Evolutionary conservation across 2,113 vertebrate genomes (phyloP).

Genomic region (Phycodurus eques): DNA sequence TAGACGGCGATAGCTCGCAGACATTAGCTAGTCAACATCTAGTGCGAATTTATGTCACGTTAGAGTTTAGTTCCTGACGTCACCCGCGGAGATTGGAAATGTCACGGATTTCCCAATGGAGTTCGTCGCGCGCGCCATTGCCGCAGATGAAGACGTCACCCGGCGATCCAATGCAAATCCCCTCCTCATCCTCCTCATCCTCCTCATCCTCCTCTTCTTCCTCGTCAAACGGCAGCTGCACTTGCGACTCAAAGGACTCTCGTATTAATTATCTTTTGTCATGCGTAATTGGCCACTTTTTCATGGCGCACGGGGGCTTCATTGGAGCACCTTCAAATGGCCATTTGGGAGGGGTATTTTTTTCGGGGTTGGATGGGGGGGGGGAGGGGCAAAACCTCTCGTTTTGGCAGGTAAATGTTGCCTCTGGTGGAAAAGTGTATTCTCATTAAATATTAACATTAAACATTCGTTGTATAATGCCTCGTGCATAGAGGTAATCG

Average conservation of each 20-base stretch:
- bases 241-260: constrained; percentile 81
- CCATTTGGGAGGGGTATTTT: not conserved
- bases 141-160: not conserved
- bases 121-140: not conserved
- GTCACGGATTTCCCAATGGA: not conserved
- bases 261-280: constrained; percentile 97
- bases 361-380: not conserved
- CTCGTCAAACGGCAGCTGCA: constrained; percentile 93
- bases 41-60: not conserved
- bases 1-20: not conserved
- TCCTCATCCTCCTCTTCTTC: constrained; percentile 65
- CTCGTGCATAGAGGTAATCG: no score
- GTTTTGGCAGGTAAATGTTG: not conserved
- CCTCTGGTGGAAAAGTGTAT: not conserved
- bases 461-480: not conserved
- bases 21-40: not conserved
- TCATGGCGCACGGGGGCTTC: constrained; percentile 60
- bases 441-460: not conserved
- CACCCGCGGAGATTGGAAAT: not conserved
- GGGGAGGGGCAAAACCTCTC: not conserved
- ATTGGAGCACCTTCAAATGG: not conserved
- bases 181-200: constrained; percentile 42
- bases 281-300: constrained; percentile 86
- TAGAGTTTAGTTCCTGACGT: not conserved
- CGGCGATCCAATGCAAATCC: constrained; percentile 23